phyloP scores from a whole-genome alignment of 2,888 invertebrate genomes.

The Bibio marci region DNA sequence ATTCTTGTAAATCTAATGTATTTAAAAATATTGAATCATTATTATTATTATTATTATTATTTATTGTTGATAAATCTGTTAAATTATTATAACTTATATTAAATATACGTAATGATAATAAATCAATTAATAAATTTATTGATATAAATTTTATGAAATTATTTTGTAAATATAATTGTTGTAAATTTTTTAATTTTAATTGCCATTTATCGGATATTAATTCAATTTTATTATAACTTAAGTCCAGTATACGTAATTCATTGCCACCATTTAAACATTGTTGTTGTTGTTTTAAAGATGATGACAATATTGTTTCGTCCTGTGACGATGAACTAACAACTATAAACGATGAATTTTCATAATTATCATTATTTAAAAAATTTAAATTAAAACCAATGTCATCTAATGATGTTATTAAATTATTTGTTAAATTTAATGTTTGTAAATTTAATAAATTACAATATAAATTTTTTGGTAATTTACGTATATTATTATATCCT shows the following conservation, averaged over 20 bases:
- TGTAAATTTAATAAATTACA: constrained; percentile 67
- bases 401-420: constrained; percentile 62
- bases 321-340: constrained; percentile 11
- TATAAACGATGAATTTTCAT: no score
- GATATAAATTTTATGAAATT: constrained; percentile 50
- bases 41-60: no score
- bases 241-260: constrained; percentile 58
- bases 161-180: constrained; percentile 50
- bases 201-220: constrained; percentile 36
- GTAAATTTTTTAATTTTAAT: constrained; percentile 27
- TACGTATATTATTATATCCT: constrained; percentile 67
- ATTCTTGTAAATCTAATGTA: constrained; percentile 40
- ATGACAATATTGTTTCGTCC: background rate
- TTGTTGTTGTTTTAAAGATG: no score
- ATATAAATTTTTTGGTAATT: constrained; percentile 58
- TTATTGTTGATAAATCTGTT: no score
- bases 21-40: constrained; percentile 49
- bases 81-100: no score
- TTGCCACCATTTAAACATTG: constrained; percentile 29
- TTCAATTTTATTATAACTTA: constrained; percentile 59
- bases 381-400: constrained; percentile 47
- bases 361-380: no score
- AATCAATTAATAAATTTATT: no score
- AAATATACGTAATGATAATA: no score
- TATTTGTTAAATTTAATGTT: constrained; percentile 67